Evolutionary conservation across 2,113 vertebrate species (phyloP).

Genomic region (Hoplias malabaricus): DNA sequence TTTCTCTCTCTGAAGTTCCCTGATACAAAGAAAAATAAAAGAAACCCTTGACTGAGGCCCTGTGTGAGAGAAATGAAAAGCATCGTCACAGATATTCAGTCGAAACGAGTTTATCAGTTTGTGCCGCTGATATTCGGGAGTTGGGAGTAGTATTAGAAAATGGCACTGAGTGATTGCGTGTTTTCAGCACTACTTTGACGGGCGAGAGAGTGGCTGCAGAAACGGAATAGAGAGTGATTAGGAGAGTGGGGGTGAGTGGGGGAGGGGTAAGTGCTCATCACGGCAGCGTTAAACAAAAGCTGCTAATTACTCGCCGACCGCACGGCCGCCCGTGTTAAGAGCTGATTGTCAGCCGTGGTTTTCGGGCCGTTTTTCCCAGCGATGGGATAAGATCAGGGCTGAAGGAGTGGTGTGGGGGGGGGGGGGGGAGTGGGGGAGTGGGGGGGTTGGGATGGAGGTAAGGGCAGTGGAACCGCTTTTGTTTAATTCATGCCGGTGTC

Average conservation of each 20-base stretch:
- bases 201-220: conserved; percentile 13
- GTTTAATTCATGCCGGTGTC: conserved; percentile 43
- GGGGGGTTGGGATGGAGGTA: background rate
- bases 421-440: background rate
- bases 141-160: conserved; percentile 11
- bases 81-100: background rate
- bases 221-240: conserved; percentile 40
- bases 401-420: background rate
- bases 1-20: background rate
- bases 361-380: conserved; percentile 26
- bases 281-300: conserved; percentile 44
- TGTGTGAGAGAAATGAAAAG: background rate
- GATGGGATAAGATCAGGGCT: conserved; percentile 31
- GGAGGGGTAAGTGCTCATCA: conserved; percentile 26
- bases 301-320: conserved; percentile 45
- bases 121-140: conserved; percentile 9
- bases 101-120: background rate
- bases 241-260: conserved; percentile 10
- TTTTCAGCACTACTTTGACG: conserved; percentile 13
- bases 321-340: conserved; percentile 35
- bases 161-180: conserved; percentile 15
- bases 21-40: background rate
- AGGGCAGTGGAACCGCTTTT: conserved; percentile 30
- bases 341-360: conserved; percentile 34
- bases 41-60: background rate